These are phyloP conservation scores for Ceratitis capitata DNA, from an alignment of 1,140 invertebrate genomes.

Conservation along the genomic window DNA sequence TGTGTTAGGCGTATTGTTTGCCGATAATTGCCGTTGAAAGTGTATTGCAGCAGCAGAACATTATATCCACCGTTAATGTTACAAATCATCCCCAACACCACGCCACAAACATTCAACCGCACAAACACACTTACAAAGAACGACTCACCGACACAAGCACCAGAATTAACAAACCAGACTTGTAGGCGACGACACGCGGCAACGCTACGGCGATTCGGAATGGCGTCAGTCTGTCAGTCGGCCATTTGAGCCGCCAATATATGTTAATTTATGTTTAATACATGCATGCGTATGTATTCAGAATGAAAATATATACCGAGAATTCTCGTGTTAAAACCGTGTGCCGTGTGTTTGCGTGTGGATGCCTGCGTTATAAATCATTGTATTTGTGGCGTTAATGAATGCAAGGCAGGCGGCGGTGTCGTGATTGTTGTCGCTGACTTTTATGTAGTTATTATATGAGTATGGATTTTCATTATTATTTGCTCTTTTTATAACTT, in stretches of 20 bases:
- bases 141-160: not conserved
- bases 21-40: constrained; percentile 13
- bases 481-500: constrained; percentile 1
- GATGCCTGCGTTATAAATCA: not conserved
- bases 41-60: not conserved
- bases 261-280: not conserved
- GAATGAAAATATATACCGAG: too few relatives aligned
- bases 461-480: not conserved
- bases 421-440: not conserved
- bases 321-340: too few relatives aligned
- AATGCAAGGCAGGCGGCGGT: not conserved
- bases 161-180: not conserved
- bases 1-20: not conserved
- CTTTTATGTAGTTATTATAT: constrained; percentile 23
- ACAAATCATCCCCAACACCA: not conserved
- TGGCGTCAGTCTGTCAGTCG: not conserved
- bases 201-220: not conserved
- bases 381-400: constrained; percentile 6
- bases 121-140: not conserved
- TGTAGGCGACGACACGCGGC: not conserved
- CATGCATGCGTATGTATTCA: not conserved
- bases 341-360: not conserved
- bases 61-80: constrained; percentile 12
- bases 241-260: not conserved
- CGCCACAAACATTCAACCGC: not conserved